Percentiles rank a stretch among this genome's conserved stretches.
phyloP scores from a whole-genome alignment of 2,113 vertebrate species.

The Atrichornis clamosus region DNA sequence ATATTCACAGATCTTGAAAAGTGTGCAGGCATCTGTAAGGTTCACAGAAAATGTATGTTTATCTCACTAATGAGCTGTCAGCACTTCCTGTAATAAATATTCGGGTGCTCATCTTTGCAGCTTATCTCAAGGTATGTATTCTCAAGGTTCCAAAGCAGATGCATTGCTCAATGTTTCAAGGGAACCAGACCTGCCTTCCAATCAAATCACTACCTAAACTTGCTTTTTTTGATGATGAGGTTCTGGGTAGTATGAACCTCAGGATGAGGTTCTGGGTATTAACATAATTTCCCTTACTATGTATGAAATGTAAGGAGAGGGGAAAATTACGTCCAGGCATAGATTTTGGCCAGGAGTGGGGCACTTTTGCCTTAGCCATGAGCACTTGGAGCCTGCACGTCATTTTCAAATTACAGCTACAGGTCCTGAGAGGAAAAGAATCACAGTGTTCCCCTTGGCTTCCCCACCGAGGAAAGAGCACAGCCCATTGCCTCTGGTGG shows the following conservation, averaged over 20 bases:
- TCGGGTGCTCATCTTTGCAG: constrained; percentile 29
- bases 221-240: not conserved
- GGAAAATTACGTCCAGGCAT: not conserved
- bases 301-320: not conserved
- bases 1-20: constrained; percentile 24
- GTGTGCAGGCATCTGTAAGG: not conserved
- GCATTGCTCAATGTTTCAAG: not conserved
- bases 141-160: not conserved
- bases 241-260: not conserved
- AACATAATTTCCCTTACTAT: not conserved
- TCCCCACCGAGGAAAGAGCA: not conserved
- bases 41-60: constrained; percentile 40
- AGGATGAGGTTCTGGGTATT: not conserved
- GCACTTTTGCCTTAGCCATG: not conserved
- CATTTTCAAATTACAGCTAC: not conserved
- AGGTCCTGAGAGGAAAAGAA: not conserved
- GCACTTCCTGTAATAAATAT: constrained; percentile 47
- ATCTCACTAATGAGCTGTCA: constrained; percentile 66
- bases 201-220: not conserved
- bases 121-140: not conserved
- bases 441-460: not conserved
- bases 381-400: not conserved
- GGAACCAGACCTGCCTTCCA: not conserved
- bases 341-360: not conserved
- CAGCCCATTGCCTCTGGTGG: not conserved